Base-by-base conservation (phyloP, 1,140 invertebrate genomes). In the Leucophenga varia region DNA sequence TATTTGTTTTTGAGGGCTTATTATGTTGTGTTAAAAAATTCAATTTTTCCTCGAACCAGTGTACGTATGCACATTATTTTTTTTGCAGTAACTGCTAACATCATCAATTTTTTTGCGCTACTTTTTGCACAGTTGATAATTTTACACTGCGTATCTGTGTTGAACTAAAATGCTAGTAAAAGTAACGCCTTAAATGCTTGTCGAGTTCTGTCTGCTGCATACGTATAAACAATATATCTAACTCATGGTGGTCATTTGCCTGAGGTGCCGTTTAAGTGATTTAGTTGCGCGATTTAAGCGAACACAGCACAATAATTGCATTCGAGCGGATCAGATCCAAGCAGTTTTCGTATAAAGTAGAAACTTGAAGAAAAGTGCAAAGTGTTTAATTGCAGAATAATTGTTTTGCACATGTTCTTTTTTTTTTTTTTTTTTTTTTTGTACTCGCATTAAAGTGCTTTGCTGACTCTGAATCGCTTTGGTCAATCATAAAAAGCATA, bases 371-470 rank as follows among this genome's bases (percentile, higher is more conserved):
- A 46, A 45, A 67, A 67, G 63, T 67, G 63, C 64, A 67, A 67
- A 67, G 64, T 67, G 63, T 69, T 69, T 69, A 69, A 69, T 69
- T 69, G 65, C 65, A 57, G 65, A 70, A 69, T 69, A 69, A 69
- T 69, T 69, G 65, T 69, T 69, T 70, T 70, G 61, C 63, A 57
- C 63, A 67, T 59, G 68, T 68, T 68, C 59, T n/a, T n/a, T n/a
- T n/a, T n/a, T n/a, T n/a, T n/a, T n/a, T n/a, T n/a, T n/a, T n/a
- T n/a, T n/a, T n/a, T n/a, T n/a, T n/a, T n/a, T n/a, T n/a, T n/a
- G n/a, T n/a, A 59, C 59, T 68, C 63, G 64, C 63, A 59, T n/a
- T n/a, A n/a, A n/a, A n/a, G n/a, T n/a, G n/a, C n/a, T n/a, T n/a
- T n/a, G n/a, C n/a, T n/a, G 64, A 59, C 53, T 68, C 68, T 56